These are phyloP conservation scores for Puffinus mauretanicus DNA, from an alignment of 2,113 vertebrate species.

Conservation along the genomic window DNA sequence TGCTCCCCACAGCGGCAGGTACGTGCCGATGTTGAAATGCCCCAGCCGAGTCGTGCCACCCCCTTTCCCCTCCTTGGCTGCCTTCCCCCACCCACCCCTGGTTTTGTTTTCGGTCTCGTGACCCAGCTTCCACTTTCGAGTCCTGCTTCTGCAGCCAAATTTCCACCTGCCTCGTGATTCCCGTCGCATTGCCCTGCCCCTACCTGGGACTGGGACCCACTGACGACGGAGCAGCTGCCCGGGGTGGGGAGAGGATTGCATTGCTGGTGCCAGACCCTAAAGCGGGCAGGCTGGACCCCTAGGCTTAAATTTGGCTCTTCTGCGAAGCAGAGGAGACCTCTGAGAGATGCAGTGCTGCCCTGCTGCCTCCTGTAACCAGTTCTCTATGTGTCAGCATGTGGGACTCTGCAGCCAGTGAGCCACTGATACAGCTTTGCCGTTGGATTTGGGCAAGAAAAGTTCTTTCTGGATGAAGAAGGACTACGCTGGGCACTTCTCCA, in stretches of 20 bases:
- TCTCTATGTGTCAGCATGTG: neutral
- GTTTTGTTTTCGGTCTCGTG: constrained; percentile 56
- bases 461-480: neutral
- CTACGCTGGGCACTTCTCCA: neutral
- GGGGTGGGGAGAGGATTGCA: fast-evolving
- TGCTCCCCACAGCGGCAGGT: neutral
- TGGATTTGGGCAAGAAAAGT: neutral
- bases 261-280: neutral
- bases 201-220: neutral
- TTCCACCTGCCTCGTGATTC: constrained; percentile 47
- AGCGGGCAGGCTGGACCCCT: neutral
- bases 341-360: neutral
- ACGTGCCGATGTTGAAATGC: neutral
- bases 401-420: neutral
- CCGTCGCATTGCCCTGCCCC: neutral
- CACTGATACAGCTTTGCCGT: neutral
- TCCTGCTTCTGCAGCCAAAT: neutral
- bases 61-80: neutral
- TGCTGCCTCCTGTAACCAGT: neutral
- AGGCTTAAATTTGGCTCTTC: neutral
- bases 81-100: neutral
- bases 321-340: neutral
- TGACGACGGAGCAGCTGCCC: neutral
- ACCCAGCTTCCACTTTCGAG: constrained; percentile 38
- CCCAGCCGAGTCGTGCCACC: neutral